Evolutionary conservation across 2,888 invertebrate species (phyloP), one percentile per base, ranked within the genome.

Genomic region (Agriopis marginaria): DNA sequence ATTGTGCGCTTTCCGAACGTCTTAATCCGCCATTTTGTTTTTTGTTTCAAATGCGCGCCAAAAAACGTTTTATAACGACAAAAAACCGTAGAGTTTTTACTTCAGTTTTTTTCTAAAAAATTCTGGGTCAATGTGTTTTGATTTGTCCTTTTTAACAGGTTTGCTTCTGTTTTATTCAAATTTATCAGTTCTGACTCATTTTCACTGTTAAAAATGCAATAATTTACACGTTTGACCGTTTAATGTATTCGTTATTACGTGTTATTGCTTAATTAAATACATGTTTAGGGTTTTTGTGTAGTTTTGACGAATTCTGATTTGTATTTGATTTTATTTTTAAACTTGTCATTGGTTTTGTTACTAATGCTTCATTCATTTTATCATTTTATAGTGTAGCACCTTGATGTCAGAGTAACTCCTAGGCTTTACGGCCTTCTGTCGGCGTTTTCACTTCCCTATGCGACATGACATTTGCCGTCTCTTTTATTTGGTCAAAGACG

Each of bases 121-220:
- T 85, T 83, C 84, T 91, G 81, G 91, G 91, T 91, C 90, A 92
- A 83, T 85, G 82, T 86, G 87, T 86, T 85, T 86, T 70, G 77
- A 79, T 82, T 80, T 85, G 87, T 89, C 86, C 84, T 87, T 59
- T 56, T 89, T 86, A 82, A 82, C 82, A 75, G 80, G 85, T 86
- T 83, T 83, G 65, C 73, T 77, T 75, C 78, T 70, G 77, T 79
- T 83, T 81, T 85, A 86, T 89, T 84, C 76, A 83, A 83, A 84
- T 83, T 62, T 40, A 40, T 40, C 45, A 65, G 63, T 68, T 75
- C 69, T 82, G 83, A 84, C 73, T 82, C 79, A 82, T 74, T 71
- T 66, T 66, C 8, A 67, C 68, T 42, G 71, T 70, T 68, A 68
- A 60, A 23, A 67, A 62, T 80, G 74, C 72, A 80, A 76, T 80